phyloP scores from a whole-genome alignment of 2,797 vertebrate genomes.

The Lateolabrax maculatus region DNA sequence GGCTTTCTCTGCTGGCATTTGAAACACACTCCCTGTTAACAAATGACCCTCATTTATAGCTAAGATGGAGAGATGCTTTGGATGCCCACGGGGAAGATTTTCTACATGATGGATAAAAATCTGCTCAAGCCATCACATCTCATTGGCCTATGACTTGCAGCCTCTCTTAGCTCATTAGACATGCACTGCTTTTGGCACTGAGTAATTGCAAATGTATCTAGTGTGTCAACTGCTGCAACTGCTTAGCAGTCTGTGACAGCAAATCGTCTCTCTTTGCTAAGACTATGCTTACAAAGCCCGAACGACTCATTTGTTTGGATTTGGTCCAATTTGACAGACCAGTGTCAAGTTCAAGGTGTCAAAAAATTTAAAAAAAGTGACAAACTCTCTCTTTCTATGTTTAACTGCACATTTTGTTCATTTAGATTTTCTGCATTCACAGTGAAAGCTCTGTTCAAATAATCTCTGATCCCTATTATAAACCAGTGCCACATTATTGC shows the following conservation, averaged over 20 bases:
- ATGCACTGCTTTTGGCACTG: constrained; percentile 54
- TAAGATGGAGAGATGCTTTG: constrained; percentile 42
- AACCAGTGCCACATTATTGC: neutral
- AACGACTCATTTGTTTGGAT: constrained; percentile 25
- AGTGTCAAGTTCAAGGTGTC: neutral
- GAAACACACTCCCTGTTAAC: constrained; percentile 52
- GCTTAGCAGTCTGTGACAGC: constrained; percentile 58
- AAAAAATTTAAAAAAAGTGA: neutral
- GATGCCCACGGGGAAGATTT: constrained; percentile 60
- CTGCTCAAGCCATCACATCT: constrained; percentile 69
- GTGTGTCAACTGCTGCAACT: constrained; percentile 48
- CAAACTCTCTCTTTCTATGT: neutral
- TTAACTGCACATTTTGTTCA: neutral
- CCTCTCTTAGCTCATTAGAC: constrained; percentile 72
- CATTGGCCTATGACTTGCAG: constrained; percentile 65
- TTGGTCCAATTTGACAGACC: constrained; percentile 6
- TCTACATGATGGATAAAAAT: constrained; percentile 72
- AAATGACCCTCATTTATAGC: constrained; percentile 67
- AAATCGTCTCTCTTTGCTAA: constrained; percentile 34
- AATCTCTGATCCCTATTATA: neutral
- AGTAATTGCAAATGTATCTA: constrained; percentile 59
- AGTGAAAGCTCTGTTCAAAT: neutral
- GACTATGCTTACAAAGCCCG: constrained; percentile 11
- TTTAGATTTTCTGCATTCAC: constrained; percentile 1
- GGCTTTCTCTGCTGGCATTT: constrained; percentile 47